phyloP scores from a whole-genome alignment of 2,888 invertebrate genomes.

The Lasioglossum oenotherae region DNA sequence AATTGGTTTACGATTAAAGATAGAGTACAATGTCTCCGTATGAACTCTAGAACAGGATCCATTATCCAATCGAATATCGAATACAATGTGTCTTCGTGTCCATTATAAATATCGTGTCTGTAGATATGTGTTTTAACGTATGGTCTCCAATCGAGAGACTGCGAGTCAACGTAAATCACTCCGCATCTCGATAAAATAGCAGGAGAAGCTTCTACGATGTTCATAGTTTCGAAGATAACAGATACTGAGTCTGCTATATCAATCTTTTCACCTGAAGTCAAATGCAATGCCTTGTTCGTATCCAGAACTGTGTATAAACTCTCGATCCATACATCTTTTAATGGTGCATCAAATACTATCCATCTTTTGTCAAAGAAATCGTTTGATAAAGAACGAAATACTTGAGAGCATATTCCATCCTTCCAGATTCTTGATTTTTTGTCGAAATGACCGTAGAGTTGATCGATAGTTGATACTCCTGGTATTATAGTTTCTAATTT shows the following conservation, averaged over 20 bases:
- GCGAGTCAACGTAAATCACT: slow-evolving; percentile 87
- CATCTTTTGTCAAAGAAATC: slow-evolving; percentile 86
- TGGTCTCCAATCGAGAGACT: slow-evolving; percentile 86
- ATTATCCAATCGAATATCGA: slow-evolving; percentile 86
- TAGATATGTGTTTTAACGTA: slow-evolving; percentile 79
- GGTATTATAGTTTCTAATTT: slow-evolving; percentile 86
- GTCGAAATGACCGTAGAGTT: slow-evolving; percentile 87
- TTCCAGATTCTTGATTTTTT: slow-evolving; percentile 85
- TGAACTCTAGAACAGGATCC: slow-evolving; percentile 86
- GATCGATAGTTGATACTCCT: slow-evolving; percentile 86
- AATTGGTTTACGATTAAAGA: slow-evolving; percentile 79
- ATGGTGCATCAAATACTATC: slow-evolving; percentile 88
- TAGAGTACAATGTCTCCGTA: slow-evolving; percentile 84
- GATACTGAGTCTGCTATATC: slow-evolving; percentile 85
- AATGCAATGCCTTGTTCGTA: slow-evolving; percentile 86
- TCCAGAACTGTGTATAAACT: slow-evolving; percentile 87
- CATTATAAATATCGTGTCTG: slow-evolving; percentile 66
- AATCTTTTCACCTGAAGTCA: slow-evolving; percentile 87
- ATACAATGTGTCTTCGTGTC: slow-evolving; percentile 74
- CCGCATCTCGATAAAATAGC: slow-evolving; percentile 88
- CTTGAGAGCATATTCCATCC: slow-evolving; percentile 85
- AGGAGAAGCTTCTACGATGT: slow-evolving; percentile 86
- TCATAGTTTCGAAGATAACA: slow-evolving; percentile 87
- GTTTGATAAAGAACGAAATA: slow-evolving; percentile 84
- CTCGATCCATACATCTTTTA: slow-evolving; percentile 87